These are phyloP conservation scores for Neosilurus mollespiculum DNA, from an alignment of 2,797 vertebrate genomes.

Conservation along the genomic window DNA sequence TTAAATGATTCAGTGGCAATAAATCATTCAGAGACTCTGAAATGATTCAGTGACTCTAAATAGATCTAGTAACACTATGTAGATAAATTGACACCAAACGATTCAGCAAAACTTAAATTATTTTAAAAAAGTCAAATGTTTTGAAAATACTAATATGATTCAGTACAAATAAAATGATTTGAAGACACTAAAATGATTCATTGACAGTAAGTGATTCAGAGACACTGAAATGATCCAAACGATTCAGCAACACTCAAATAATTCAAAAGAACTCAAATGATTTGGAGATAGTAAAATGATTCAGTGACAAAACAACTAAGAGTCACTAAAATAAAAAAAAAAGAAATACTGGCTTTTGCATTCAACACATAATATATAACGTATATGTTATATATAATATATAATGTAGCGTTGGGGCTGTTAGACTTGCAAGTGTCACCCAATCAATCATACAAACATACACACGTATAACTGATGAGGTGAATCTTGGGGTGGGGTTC, in stretches of 20 bases:
- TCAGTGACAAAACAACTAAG: not conserved
- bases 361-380: not conserved
- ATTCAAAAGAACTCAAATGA: not conserved
- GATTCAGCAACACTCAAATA: not conserved
- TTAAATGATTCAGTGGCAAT: not conserved
- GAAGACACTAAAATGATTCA: not conserved
- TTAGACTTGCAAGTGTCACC: not conserved
- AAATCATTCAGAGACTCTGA: no score
- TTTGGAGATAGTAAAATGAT: not conserved
- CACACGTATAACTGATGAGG: not conserved
- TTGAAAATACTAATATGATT: no score
- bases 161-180: not conserved
- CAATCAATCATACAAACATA: not conserved
- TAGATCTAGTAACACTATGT: no score
- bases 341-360: not conserved
- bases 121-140: no score
- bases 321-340: not conserved
- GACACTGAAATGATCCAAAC: no score
- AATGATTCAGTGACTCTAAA: not conserved
- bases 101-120: no score
- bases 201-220: not conserved
- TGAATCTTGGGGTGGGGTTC: not conserved
- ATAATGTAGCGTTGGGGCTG: not conserved
- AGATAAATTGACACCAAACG: no score
- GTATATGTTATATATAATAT: not conserved